Base-by-base conservation (phyloP, 2,797 vertebrate species). In the Orestias chungarensis region DNA sequence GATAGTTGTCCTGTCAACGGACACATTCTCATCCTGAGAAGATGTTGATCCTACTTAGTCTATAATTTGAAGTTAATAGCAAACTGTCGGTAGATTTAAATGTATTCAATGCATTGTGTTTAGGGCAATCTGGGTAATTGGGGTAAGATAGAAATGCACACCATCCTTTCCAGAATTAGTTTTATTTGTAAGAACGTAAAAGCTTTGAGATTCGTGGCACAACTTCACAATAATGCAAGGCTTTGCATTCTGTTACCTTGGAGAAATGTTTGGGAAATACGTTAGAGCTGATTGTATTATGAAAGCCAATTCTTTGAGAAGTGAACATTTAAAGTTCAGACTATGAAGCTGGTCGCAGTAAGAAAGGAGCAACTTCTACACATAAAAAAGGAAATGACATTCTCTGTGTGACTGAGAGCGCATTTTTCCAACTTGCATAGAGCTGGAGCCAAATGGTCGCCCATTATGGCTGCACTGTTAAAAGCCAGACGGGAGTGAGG, bases 401-500 rank as follows among this genome's bases (percentile, higher is more conserved):
- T 47, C 70, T 79, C 66, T 46, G 35, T 57, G 70, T 47, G 68
- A 83, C 74, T 81, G 69, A 79, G 78, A 78, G 70, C 23, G 11
- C 55, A 46, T 64, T 44, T 46, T 20, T 40, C 42, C 54, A 61
- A 49, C 66, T 69, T 75, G 50, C 68, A 17, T 18, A 65, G 46
- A 83, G 73, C 71, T 43, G 76, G 66, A 80, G 78, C 73, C 81
- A 73, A 68, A 68, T 74, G 79, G 70, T 27, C 64, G 73, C 81
- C 66, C 64, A 83, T 89, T 86, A 84, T 87, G 78, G 72, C 50
- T 66, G 49, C 47, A 10, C 33, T 64, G 73, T 68, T 83, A 80
- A 79, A 76, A 80, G 73, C 73, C 74, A 68, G 76, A 79, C 78
- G 79, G 64, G 71, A 73, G 79, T 61, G 79, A 82, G 69, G 47